Conservation (phyloP, 2,797 vertebrate genomes). For the Poeciliopsis paucimaculata region DNA sequence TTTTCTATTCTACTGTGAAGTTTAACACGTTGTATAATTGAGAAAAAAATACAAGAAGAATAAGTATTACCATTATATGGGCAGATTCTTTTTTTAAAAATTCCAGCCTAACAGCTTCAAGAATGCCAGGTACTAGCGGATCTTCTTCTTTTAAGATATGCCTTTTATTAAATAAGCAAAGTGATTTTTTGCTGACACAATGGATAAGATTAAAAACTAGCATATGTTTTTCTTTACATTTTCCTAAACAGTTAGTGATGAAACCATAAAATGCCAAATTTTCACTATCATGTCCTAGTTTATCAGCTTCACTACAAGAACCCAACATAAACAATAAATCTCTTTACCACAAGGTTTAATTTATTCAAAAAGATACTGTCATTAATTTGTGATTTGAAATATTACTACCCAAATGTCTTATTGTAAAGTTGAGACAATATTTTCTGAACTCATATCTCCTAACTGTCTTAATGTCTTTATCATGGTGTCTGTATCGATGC, state of each 20-base stretch:
- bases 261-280: neutral
- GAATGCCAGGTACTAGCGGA: neutral
- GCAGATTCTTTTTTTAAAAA: neutral
- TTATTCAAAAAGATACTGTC: neutral
- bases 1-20: neutral
- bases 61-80: neutral
- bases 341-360: neutral
- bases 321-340: neutral
- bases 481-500: conserved; percentile 4
- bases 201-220: neutral
- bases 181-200: neutral
- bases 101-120: neutral
- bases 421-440: neutral
- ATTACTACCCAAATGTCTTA: neutral
- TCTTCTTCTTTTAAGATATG: neutral
- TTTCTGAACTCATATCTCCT: neutral
- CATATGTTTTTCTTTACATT: neutral
- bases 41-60: neutral
- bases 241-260: neutral
- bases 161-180: neutral
- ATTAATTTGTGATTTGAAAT: neutral
- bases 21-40: neutral
- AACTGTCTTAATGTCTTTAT: neutral
- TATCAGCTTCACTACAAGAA: neutral
- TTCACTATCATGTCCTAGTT: neutral